Evolutionary conservation across 2,888 invertebrate genomes (phyloP).

Genomic region (Microctonus aethiopoides): DNA sequence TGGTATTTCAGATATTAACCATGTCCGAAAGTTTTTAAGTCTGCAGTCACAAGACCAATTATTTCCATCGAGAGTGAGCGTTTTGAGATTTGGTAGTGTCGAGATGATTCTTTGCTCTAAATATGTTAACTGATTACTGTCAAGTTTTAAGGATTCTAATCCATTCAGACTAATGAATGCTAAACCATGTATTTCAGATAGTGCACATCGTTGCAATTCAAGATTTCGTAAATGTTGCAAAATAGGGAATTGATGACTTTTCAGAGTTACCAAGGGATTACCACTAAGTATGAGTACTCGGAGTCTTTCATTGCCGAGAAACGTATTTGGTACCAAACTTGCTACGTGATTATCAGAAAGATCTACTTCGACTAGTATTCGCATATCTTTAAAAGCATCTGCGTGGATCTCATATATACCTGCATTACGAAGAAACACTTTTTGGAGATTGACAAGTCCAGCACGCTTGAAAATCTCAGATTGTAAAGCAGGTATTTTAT

Average conservation of each 20-base stretch:
- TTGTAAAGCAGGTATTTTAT: slow-evolving; percentile 79
- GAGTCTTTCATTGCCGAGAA: slow-evolving; percentile 85
- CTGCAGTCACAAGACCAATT: slow-evolving; percentile 93
- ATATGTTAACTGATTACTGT: slow-evolving; percentile 82
- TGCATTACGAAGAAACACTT: slow-evolving; percentile 82
- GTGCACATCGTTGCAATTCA: slow-evolving; percentile 83
- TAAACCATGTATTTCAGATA: slow-evolving; percentile 79
- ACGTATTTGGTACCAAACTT: slow-evolving; percentile 81
- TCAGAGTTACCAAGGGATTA: slow-evolving; percentile 81
- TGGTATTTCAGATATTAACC: slow-evolving; percentile 74
- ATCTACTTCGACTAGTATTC: slow-evolving; percentile 88
- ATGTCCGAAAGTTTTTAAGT: slow-evolving; percentile 83
- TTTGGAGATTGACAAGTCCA: slow-evolving; percentile 85
- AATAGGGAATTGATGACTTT: slow-evolving; percentile 83
- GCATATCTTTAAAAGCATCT: slow-evolving; percentile 87
- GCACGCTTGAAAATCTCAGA: slow-evolving; percentile 83
- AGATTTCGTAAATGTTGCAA: slow-evolving; percentile 84
- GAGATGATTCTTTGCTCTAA: slow-evolving; percentile 76
- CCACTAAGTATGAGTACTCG: slow-evolving; percentile 82
- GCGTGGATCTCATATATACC: slow-evolving; percentile 81
- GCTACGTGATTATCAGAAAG: slow-evolving; percentile 84
- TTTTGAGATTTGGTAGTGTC: slow-evolving; percentile 82
- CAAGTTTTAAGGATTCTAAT: slow-evolving; percentile 81
- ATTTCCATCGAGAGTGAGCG: slow-evolving; percentile 84
- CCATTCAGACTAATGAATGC: slow-evolving; percentile 81